Evolutionary conservation across 2,888 invertebrate genomes (phyloP).

Genomic region (Adelognathus sp.): DNA sequence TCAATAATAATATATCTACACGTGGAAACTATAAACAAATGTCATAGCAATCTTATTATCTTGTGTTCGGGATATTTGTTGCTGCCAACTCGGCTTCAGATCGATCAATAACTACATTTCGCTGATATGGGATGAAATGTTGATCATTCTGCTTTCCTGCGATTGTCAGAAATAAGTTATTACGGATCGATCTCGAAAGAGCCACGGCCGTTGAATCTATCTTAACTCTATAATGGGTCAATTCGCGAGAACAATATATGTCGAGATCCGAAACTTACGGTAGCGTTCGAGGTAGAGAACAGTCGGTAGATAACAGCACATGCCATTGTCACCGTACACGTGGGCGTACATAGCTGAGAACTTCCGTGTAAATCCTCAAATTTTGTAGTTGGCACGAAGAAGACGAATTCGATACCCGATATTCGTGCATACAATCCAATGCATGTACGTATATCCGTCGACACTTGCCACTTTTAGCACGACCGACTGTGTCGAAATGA

Average conservation of each 20-base stretch:
- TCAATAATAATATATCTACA: neutral
- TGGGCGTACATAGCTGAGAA: slow-evolving; percentile 76
- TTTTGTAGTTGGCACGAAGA: slow-evolving; percentile 27
- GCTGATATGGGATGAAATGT: too few relatives aligned
- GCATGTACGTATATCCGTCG: slow-evolving; percentile 13
- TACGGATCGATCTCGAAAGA: too few relatives aligned
- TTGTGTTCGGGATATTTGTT: too few relatives aligned
- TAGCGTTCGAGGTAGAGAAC: slow-evolving; percentile 77
- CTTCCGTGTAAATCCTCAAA: slow-evolving; percentile 33
- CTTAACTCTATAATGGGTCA: neutral
- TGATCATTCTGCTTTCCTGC: too few relatives aligned
- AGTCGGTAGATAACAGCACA: slow-evolving; percentile 78
- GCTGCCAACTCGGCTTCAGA: too few relatives aligned
- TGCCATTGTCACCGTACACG: slow-evolving; percentile 78
- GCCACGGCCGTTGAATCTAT: too few relatives aligned
- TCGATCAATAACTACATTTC: too few relatives aligned
- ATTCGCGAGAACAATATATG: neutral
- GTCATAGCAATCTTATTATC: too few relatives aligned
- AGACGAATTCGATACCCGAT: neutral
- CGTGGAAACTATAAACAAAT: neutral
- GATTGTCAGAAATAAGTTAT: too few relatives aligned
- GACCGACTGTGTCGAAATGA: neutral
- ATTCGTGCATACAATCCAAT: neutral
- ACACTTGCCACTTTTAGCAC: slow-evolving; percentile 9
- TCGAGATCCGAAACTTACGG: slow-evolving; percentile 70